Base-by-base conservation (phyloP, 2,113 vertebrate genomes). In the Cephalopterus ornatus region DNA sequence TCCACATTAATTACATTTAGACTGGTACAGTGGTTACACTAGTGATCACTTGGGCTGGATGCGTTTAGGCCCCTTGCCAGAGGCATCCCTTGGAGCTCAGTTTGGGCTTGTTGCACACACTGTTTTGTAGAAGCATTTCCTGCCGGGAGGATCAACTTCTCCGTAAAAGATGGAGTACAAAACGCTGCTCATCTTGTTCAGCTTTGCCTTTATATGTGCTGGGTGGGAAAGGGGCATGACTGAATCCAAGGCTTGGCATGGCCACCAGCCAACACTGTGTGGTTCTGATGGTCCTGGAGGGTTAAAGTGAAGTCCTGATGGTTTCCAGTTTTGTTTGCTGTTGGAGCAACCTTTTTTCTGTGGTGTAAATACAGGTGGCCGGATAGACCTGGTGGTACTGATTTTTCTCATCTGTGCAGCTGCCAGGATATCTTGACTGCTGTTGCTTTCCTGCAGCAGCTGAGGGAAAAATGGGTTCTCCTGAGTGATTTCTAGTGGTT, bases 401-500 rank as follows among this genome's bases (percentile, higher is more conserved):
- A 20, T 28, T 41, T 8, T 65, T 53, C 32, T 66, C 15, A 9
- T 27, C n/a, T 20, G 11, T 21, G 14, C 20, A 35, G 30, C 63
- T 81, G 28, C 27, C 27, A 8, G 32, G 16, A 28, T 55, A 14
- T 39, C 46, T 47, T 18, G 41, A 1, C 18, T 41, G 46, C 6
- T 9, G 9, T 18, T 26, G 23, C 39, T 63, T 61, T 75, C n/a
- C 67, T 0, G 0, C 14, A 28, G 14, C 28, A 61, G 35, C 56
- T n/a, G 52, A 21, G 50, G 33, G 28, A 5, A 22, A 21, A 26
- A 30, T 1, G 4, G 6, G 5, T 58, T 35, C 23, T 81, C 11
- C 13, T 6, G 14, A 14, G 23, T 3, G 28, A 41, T 52, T 16
- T 35, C 14, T 20, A 30, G 1, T 0, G 0, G 3, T 47, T 77